phyloP scores from a whole-genome alignment of 2,888 invertebrate species.

The Meandrusa payeni region DNA sequence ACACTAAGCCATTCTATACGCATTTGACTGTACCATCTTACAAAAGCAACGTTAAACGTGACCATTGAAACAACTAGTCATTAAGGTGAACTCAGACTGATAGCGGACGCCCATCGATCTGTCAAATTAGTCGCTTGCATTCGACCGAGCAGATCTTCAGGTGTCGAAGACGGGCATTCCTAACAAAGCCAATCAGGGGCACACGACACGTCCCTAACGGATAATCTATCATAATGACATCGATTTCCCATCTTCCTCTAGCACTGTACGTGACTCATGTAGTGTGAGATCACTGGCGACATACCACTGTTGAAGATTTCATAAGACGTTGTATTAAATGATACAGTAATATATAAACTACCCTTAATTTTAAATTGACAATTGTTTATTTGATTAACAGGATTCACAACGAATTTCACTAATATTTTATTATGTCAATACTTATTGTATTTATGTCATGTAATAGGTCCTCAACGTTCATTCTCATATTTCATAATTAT shows the following conservation, averaged over 20 bases:
- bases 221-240: constrained; percentile 79
- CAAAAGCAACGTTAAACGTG: constrained; percentile 2
- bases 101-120: constrained; percentile 63
- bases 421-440: too few relatives aligned
- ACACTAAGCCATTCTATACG: neutral
- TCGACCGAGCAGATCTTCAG: constrained; percentile 56
- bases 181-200: constrained; percentile 77
- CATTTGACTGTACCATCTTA: neutral
- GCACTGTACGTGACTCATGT: constrained; percentile 44
- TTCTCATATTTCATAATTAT: too few relatives aligned
- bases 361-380: too few relatives aligned
- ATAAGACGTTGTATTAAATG: too few relatives aligned
- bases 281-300: constrained; percentile 19
- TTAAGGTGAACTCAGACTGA: constrained; percentile 58
- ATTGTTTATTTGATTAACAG: too few relatives aligned
- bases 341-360: too few relatives aligned
- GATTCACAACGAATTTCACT: too few relatives aligned
- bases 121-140: constrained; percentile 69
- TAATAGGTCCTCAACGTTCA: too few relatives aligned
- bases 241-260: constrained; percentile 68
- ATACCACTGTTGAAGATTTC: too few relatives aligned
- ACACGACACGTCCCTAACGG: constrained; percentile 58
- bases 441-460: too few relatives aligned
- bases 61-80: constrained; percentile 36
- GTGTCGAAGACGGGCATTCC: constrained; percentile 60